Evolutionary conservation across 2,888 invertebrate genomes (phyloP), one percentile per base, ranked within the genome.

Genomic region (Eubasilissa splendida): DNA sequence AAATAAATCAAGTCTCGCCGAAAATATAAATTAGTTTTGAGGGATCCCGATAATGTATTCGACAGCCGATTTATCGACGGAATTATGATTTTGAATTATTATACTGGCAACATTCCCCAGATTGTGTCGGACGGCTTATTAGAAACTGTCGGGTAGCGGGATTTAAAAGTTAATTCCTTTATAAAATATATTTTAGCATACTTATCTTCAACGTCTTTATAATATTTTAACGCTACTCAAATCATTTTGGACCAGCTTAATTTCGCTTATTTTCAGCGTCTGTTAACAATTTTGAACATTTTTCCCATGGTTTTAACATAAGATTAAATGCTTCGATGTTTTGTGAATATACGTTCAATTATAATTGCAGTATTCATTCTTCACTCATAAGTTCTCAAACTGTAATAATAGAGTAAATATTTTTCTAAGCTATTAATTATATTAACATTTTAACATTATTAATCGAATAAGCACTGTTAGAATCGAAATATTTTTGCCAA

Each of bases 11-110:
- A 68, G 11, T n/a, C 52, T 50, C 74, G 59, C 33, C n/a, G 56
- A 59, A 74, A 74, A 58, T 74, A 74, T 74, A 74, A 74, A 74
- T 74, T 59, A 59, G 74, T 74, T 71, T 74, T 74, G 74, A 59
- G 74, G 74, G 74, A 74, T 74, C 58, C 58, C 58, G 74, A 58
- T 74, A 74, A 74, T 74, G 59, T 74, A 74, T 74, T 74, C 74
- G 74, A 74, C 74, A 74, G 74, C 42, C 59, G 74, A 74, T 74
- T 74, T 74, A 74, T 58, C 59, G 74, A 33, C 74, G 59, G 58
- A 58, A 74, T 74, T 74, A 74, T 58, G 74, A 74, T 74, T 74
- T 74, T 74, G 74, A 74, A 74, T 74, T 74, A 74, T 74, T 74
- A 74, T 74, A 70, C 50, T 14, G 58, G 59, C 12, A 59, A 8